These are phyloP conservation scores for Sitobion miscanthi DNA, from an alignment of 1,140 invertebrate genomes.

Conservation along the genomic window DNA sequence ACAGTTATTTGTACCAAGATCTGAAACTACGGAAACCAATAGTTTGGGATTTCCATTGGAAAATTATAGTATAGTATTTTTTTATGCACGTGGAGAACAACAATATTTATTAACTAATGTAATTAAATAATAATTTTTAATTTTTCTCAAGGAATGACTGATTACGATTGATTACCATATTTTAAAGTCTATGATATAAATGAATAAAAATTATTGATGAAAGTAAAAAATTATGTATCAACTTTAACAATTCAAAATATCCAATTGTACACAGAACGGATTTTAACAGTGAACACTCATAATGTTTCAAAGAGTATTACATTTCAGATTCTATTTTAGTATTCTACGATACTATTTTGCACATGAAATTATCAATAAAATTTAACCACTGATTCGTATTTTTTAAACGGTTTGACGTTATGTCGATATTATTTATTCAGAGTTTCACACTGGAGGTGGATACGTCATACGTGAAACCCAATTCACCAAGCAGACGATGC, in stretches of 20 bases:
- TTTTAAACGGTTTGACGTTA: background rate
- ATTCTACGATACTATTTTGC: background rate
- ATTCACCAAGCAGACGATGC: background rate
- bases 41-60: background rate
- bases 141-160: no score
- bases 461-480: background rate
- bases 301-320: background rate
- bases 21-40: background rate
- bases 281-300: background rate
- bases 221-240: no score
- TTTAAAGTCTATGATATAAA: background rate
- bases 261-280: accelerated
- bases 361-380: background rate
- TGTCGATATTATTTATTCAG: background rate
- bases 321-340: background rate
- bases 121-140: background rate
- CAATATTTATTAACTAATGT: background rate
- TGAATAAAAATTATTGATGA: no score
- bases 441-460: background rate
- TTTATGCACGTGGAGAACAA: no score
- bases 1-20: background rate
- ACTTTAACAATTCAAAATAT: background rate
- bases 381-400: background rate
- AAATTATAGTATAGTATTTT: background rate
- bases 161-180: no score